A percentile compares a stretch with the other conserved stretches of the same genome.
These are phyloP conservation scores for Neelides folsomi DNA, from an alignment of 2,888 invertebrate species.

Conservation along the genomic window DNA sequence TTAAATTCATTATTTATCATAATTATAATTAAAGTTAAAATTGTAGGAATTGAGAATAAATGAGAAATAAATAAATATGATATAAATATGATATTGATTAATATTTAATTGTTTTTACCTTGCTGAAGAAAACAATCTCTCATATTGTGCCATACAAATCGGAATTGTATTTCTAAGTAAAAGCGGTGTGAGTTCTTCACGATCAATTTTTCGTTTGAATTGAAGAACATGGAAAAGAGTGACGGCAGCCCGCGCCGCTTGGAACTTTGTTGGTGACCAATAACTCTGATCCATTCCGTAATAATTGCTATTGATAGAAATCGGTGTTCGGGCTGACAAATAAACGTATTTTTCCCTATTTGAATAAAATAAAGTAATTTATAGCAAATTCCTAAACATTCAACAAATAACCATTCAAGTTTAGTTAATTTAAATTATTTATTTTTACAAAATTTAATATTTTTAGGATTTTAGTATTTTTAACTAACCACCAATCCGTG, in stretches of 20 bases:
- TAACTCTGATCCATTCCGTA: constrained; percentile 41
- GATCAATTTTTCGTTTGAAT: constrained; percentile 39
- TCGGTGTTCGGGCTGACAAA: constrained; percentile 39
- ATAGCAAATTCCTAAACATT: not conserved
- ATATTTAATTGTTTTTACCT: constrained; percentile 36
- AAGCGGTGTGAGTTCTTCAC: constrained; percentile 41
- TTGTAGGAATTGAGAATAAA: no score
- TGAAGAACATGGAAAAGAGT: constrained; percentile 37
- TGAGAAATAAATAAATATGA: not conserved
- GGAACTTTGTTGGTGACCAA: constrained; percentile 37
- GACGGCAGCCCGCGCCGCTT: constrained; percentile 38
- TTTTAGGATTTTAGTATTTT: no score
- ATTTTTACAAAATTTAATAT: no score
- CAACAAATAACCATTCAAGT: not conserved
- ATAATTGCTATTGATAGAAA: constrained; percentile 43
- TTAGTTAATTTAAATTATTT: not conserved
- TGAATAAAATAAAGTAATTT: not conserved
- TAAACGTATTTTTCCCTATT: constrained; percentile 44
- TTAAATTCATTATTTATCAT: no score
- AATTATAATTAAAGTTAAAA: no score
- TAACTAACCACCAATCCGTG: constrained; percentile 41
- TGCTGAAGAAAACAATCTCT: constrained; percentile 39
- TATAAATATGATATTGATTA: not conserved
- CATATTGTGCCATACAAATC: constrained; percentile 43
- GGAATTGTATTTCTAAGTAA: constrained; percentile 41